phyloP scores from a whole-genome alignment of 2,113 vertebrate genomes.

The Tauraco erythrolophus region DNA sequence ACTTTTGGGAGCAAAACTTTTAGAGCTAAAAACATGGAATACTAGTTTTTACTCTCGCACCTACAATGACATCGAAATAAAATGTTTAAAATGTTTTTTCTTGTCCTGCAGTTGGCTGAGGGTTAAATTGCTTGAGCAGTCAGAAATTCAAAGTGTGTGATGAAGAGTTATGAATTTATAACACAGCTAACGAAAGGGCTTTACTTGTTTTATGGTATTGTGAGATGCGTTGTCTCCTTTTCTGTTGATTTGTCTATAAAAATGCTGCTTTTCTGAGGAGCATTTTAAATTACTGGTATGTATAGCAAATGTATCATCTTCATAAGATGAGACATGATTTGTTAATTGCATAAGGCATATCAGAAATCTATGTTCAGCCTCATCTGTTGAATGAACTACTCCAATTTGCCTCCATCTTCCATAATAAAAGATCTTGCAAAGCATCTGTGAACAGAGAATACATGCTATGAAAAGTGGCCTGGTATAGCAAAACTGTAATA shows the following conservation, averaged over 20 bases:
- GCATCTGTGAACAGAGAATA: slow-evolving; percentile 30
- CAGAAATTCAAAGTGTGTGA: slow-evolving; percentile 49
- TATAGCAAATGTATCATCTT: slow-evolving; percentile 66
- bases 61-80: not conserved
- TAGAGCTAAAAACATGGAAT: slow-evolving; percentile 41
- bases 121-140: slow-evolving; percentile 51
- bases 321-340: slow-evolving; percentile 74
- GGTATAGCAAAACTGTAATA: slow-evolving; percentile 27
- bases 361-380: slow-evolving; percentile 53
- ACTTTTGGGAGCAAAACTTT: slow-evolving; percentile 59
- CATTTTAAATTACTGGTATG: slow-evolving; percentile 67
- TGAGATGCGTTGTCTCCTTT: slow-evolving; percentile 57
- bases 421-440: slow-evolving; percentile 37
- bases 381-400: slow-evolving; percentile 48
- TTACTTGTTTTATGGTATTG: slow-evolving; percentile 58
- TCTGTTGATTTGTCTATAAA: slow-evolving; percentile 64
- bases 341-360: slow-evolving; percentile 55
- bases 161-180: slow-evolving; percentile 61
- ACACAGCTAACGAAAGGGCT: slow-evolving; percentile 72
- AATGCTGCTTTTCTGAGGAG: slow-evolving; percentile 54
- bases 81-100: not conserved
- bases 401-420: slow-evolving; percentile 55
- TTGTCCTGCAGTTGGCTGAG: slow-evolving; percentile 47
- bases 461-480: slow-evolving; percentile 29
- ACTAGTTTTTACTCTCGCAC: not conserved